phyloP scores from a whole-genome alignment of 2,797 vertebrate species.

The Sebastes minor region DNA sequence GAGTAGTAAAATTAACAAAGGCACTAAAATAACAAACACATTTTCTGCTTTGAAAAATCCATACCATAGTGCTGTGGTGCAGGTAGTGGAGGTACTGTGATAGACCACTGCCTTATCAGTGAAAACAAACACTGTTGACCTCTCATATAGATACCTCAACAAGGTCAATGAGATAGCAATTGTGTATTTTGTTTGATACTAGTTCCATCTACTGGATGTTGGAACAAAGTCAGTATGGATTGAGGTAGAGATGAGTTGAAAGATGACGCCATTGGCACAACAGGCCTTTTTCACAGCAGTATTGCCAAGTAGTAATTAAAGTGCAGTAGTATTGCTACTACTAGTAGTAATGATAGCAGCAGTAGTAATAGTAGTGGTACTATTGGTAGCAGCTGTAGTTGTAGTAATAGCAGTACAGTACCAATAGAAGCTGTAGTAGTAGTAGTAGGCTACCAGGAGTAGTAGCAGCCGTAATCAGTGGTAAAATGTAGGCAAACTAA shows the following conservation, averaged over 20 bases:
- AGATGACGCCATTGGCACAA: background rate
- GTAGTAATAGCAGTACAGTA: no score
- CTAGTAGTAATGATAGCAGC: background rate
- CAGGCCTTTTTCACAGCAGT: background rate
- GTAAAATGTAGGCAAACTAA: background rate
- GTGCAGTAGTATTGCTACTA: no score
- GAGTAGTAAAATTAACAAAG: background rate
- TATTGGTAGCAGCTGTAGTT: no score
- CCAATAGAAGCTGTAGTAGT: background rate
- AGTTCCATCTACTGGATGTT: background rate
- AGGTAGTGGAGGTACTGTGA: background rate
- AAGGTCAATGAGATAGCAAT: slow-evolving; percentile 28
- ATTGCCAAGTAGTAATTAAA: background rate
- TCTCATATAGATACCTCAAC: slow-evolving; percentile 26
- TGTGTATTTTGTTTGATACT: background rate
- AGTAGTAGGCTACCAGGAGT: background rate
- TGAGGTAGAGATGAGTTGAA: background rate
- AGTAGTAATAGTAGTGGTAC: background rate
- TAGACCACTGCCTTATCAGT: slow-evolving; percentile 57
- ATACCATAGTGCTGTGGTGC: background rate
- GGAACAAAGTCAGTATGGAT: background rate
- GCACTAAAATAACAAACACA: no score
- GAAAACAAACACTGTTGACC: slow-evolving; percentile 52
- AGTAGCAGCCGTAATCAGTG: background rate
- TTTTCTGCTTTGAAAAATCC: no score